Evolutionary conservation across 2,113 vertebrate species (phyloP), one percentile per base, ranked within the genome.

Genomic region (Hippocampus guttulatus): DNA sequence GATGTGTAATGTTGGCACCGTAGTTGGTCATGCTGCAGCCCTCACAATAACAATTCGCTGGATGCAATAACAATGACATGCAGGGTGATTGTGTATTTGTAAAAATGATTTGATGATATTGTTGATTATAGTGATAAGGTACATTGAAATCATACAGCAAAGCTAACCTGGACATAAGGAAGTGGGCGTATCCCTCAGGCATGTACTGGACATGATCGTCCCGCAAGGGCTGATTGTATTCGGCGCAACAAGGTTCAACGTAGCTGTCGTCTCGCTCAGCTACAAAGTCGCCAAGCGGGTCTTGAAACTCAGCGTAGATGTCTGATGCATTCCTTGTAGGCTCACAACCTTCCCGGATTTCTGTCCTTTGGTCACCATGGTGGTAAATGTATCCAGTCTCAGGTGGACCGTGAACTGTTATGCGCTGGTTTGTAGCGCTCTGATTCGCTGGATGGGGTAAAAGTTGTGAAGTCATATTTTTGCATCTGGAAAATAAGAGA

Each of bases 301-400:
- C 63, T n/a, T 75, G 74, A 71, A 88, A 88, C 74, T 89, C 86
- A 33, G 84, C 84, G 18, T 87, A 88, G 41, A 86, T 71, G 23
- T 84, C 78, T 23, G 79, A 64, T 61, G 45, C 66, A 41, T 74
- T 83, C 85, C 25, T 68, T 27, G 12, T 65, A 67, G 21, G 33
- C 23, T 65, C 16, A 7, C 80, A 79, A 52, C 63, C 47, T 41
- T 60, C 27, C 61, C 79, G 87, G 79, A 74, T 81, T 81, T 88
- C 89, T 69, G 85, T 88, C 79, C 88, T 87, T 81, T 90, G 87
- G 78, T 89, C 87, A n/a, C 84, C 84, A 65, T 87, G 85, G 68
- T 88, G 89, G 77, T 89, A 89, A 78, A 85, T 90, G 79, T 89
- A 89, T 65, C 85, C 85, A 45, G 80, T 76, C 41, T 87, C 82